phyloP scores from a whole-genome alignment of 2,888 invertebrate species.

The Emmelina monodactyla region DNA sequence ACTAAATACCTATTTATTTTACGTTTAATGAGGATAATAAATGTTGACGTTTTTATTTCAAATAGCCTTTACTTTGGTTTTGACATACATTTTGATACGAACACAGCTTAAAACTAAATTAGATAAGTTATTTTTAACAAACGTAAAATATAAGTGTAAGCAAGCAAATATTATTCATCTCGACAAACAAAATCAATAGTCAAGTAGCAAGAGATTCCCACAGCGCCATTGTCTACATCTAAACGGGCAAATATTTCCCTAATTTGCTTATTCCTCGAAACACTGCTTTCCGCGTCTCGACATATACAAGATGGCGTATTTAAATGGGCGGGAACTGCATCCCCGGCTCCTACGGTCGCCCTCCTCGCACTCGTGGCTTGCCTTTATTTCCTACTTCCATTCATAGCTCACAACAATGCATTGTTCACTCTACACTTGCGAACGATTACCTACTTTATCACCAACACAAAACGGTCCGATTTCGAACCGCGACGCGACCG shows the following conservation, averaged over 20 bases:
- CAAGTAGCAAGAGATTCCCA: too few species aligned
- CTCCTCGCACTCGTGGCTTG: constrained; percentile 35
- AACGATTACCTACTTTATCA: constrained; percentile 19
- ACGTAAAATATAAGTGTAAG: too few species aligned
- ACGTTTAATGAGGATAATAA: too few species aligned
- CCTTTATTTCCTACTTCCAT: constrained; percentile 36
- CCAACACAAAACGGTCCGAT: background rate
- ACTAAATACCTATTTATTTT: too few species aligned
- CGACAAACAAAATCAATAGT: too few species aligned
- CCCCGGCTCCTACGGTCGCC: constrained; percentile 32
- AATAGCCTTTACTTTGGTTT: too few species aligned
- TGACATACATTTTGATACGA: too few species aligned
- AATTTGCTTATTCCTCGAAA: constrained; percentile 58
- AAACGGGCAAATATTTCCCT: constrained; percentile 59
- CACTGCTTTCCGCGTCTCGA: constrained; percentile 55
- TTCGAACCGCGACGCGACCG: constrained; percentile 6
- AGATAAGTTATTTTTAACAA: too few species aligned
- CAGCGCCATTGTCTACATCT: constrained; percentile 20
- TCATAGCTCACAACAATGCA: constrained; percentile 25
- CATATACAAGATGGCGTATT: constrained; percentile 66
- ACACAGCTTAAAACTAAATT: too few species aligned
- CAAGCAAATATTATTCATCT: too few species aligned
- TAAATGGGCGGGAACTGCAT: constrained; percentile 64
- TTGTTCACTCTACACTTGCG: constrained; percentile 17
- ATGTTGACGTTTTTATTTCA: too few species aligned